Conservation (phyloP, 1,140 invertebrate genomes). For the Agrypnia vestita region DNA sequence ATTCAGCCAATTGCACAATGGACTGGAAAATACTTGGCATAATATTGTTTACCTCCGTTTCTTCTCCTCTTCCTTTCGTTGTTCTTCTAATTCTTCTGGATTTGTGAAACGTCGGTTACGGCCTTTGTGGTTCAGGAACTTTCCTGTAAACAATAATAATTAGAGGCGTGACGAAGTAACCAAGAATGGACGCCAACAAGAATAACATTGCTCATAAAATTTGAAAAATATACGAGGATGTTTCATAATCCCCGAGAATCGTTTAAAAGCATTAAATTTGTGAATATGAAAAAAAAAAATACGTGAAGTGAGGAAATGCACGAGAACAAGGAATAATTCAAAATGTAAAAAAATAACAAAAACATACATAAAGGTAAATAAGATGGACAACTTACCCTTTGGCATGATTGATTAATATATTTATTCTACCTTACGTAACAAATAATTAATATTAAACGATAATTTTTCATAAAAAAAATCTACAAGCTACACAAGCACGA, state of each 20-base stretch:
- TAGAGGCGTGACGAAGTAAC: conserved; percentile 45
- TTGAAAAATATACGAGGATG: not conserved
- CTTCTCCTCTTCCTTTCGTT: conserved; percentile 81
- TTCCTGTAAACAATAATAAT: conserved; percentile 76
- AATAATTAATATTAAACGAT: conserved; percentile 41
- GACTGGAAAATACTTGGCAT: not conserved
- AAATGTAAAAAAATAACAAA: conserved; percentile 1
- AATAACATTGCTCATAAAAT: conserved; percentile 19
- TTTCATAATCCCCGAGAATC: not conserved
- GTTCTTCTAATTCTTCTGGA: conserved; percentile 92
- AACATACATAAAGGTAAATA: not conserved
- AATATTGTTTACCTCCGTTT: conserved; percentile 66
- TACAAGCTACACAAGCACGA: conserved; percentile 38
- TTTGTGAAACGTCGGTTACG: conserved; percentile 93
- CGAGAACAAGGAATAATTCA: conserved; percentile 12
- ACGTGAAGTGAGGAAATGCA: not conserved
- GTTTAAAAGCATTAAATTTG: not conserved
- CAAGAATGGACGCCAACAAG: conserved; percentile 34
- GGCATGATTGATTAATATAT: conserved; percentile 44
- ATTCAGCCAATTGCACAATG: conserved; percentile 44
- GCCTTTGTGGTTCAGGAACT: conserved; percentile 93
- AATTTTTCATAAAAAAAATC: conserved; percentile 46
- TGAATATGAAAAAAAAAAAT: not conserved
- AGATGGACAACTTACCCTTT: conserved; percentile 49
- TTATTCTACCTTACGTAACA: conserved; percentile 27